These are phyloP conservation scores for Lithosia quadra DNA, from an alignment of 2,888 invertebrate species.

Conservation along the genomic window DNA sequence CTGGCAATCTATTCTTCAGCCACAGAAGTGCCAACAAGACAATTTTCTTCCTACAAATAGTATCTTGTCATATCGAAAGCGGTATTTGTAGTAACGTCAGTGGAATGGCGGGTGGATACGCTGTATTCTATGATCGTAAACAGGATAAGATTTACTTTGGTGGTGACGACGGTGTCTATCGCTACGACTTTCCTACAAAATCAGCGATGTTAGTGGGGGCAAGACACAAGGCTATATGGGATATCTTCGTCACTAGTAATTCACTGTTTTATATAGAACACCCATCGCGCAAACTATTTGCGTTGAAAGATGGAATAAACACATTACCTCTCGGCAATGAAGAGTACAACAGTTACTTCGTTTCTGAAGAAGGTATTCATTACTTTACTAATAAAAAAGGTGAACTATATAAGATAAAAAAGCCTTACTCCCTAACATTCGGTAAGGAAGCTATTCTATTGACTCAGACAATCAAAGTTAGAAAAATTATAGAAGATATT, in stretches of 20 bases:
- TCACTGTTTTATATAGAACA: background rate
- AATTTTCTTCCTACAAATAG: background rate
- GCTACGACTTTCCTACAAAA: slow-evolving; percentile 11
- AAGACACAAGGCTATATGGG: background rate
- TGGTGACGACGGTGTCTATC: slow-evolving; percentile 14
- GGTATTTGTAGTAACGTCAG: slow-evolving; percentile 7
- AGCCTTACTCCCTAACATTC: background rate
- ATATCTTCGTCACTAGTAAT: background rate
- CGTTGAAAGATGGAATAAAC: background rate
- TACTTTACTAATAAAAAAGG: background rate
- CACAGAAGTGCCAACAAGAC: slow-evolving; percentile 9
- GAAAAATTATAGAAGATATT: slow-evolving; percentile 3
- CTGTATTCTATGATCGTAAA: background rate
- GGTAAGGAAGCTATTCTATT: slow-evolving; percentile 5
- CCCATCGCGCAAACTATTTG: slow-evolving; percentile 1
- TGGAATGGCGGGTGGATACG: slow-evolving; percentile 15
- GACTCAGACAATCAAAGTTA: background rate
- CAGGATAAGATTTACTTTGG: slow-evolving; percentile 13
- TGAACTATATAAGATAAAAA: slow-evolving; percentile 2
- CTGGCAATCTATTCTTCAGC: slow-evolving; percentile 17
- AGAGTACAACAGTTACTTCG: background rate
- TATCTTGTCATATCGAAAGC: slow-evolving; percentile 11
- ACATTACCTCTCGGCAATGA: background rate
- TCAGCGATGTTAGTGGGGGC: slow-evolving; percentile 1
- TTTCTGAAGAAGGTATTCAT: background rate